These are phyloP conservation scores for Coptodon rendalli DNA, from an alignment of 2,113 vertebrate species.

Conservation along the genomic window DNA sequence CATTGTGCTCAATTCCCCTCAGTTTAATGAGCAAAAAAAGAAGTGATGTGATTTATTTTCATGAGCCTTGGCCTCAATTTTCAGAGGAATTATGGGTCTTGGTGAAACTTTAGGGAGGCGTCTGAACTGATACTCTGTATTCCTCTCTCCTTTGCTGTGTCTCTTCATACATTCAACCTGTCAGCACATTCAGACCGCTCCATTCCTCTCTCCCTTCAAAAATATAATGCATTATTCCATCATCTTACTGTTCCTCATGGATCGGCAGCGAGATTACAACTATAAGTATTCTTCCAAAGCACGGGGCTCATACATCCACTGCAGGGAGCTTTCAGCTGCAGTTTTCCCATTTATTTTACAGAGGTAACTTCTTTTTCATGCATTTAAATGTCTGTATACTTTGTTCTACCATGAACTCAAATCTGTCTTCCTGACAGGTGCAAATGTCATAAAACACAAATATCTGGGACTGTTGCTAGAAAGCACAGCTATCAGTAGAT, in stretches of 20 bases:
- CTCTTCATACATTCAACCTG: constrained; percentile 14
- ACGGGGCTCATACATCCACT: not conserved
- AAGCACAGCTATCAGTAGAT: not conserved
- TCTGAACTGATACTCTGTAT: not conserved
- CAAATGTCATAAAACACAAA: constrained; percentile 8
- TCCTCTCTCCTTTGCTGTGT: constrained; percentile 4
- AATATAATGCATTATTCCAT: constrained; percentile 31
- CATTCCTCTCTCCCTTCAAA: not conserved
- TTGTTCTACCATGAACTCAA: not conserved
- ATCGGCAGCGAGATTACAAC: constrained; percentile 9
- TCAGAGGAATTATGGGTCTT: not conserved
- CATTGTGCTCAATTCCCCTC: not conserved
- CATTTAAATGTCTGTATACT: constrained; percentile 24
- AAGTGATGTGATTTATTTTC: constrained; percentile 12
- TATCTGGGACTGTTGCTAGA: not conserved
- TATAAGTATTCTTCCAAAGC: constrained; percentile 12
- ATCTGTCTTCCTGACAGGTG: constrained; percentile 16
- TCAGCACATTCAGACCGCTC: constrained; percentile 5
- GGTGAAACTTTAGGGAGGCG: not conserved
- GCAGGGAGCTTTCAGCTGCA: not conserved
- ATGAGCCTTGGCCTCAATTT: not conserved
- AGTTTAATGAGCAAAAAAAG: constrained; percentile 20
- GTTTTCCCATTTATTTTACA: not conserved
- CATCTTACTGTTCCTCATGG: constrained; percentile 1
- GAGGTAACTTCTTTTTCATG: constrained; percentile 10